Percentiles rank a stretch among this genome's conserved stretches.
Evolutionary conservation across 2,113 vertebrate species (phyloP).

Genomic region (Tamias sibiricus): DNA sequence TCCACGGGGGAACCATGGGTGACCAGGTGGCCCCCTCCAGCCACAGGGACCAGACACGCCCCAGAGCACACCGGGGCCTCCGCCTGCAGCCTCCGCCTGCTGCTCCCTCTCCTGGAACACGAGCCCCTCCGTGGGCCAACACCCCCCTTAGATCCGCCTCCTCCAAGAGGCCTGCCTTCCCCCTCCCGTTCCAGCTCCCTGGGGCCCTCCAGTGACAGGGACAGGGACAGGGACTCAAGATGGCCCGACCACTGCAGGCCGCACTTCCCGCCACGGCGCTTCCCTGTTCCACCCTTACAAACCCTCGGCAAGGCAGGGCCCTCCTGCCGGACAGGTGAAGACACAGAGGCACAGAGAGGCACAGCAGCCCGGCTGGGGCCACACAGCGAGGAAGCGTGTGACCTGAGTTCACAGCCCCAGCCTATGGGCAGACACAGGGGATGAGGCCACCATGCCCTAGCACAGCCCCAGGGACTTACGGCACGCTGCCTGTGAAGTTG

Average conservation of each 20-base stretch:
- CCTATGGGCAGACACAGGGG: neutral
- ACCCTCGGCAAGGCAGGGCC: neutral
- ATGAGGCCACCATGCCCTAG: fast-evolving
- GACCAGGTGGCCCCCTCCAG: too few relatives aligned
- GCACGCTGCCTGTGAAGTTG: constrained; percentile 98
- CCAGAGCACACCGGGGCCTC: fast-evolving
- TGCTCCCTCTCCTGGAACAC: neutral
- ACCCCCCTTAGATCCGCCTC: neutral
- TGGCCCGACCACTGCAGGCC: neutral
- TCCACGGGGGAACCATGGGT: fast-evolving
- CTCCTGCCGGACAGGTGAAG: neutral
- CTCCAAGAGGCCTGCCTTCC: constrained; percentile 22
- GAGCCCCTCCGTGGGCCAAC: neutral
- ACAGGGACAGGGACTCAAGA: neutral
- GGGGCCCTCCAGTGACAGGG: neutral
- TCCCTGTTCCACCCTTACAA: neutral
- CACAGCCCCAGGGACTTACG: constrained; percentile 85
- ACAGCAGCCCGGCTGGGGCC: neutral
- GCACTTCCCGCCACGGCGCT: neutral
- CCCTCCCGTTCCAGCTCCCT: neutral
- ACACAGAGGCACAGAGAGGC: neutral
- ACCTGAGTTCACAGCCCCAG: neutral
- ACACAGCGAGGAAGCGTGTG: fast-evolving
- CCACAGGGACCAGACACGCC: neutral
- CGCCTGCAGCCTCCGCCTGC: fast-evolving